phyloP scores from a whole-genome alignment of 2,113 vertebrate genomes.

The Ophthalmolycus amberensis region DNA sequence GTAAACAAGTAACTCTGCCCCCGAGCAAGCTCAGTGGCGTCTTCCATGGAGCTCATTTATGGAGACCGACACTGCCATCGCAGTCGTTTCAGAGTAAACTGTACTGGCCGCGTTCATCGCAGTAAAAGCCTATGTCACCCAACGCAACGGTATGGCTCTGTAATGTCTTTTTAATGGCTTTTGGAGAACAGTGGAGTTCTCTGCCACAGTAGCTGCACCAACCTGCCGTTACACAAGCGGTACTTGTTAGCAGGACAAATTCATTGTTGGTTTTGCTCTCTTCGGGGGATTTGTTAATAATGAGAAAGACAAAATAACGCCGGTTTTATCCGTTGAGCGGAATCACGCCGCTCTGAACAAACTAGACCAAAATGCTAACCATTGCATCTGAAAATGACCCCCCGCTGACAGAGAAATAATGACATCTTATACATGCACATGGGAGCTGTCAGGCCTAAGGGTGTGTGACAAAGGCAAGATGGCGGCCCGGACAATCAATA shows the following conservation, averaged over 20 bases:
- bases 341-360: slow-evolving; percentile 12
- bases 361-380: slow-evolving; percentile 18
- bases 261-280: slow-evolving; percentile 31
- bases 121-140: slow-evolving; percentile 32
- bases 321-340: slow-evolving; percentile 2
- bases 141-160: slow-evolving; percentile 24
- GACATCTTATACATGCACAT: slow-evolving; percentile 59
- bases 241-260: slow-evolving; percentile 50
- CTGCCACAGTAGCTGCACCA: slow-evolving; percentile 26
- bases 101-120: background rate
- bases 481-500: slow-evolving; percentile 72
- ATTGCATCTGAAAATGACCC: slow-evolving; percentile 54
- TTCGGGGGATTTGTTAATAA: slow-evolving; percentile 30
- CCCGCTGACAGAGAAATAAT: slow-evolving; percentile 49
- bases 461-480: slow-evolving; percentile 71
- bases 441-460: slow-evolving; percentile 66
- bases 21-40: background rate
- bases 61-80: slow-evolving; percentile 8
- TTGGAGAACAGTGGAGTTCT: slow-evolving; percentile 33
- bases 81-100: slow-evolving; percentile 11
- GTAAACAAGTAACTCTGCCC: slow-evolving; percentile 1
- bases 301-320: slow-evolving; percentile 3
- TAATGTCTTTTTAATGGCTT: slow-evolving; percentile 64
- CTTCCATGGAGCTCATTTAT: background rate
- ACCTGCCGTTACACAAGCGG: slow-evolving; percentile 20